These are phyloP conservation scores for Perizoma affinitatum DNA, from an alignment of 2,888 invertebrate species.

Conservation along the genomic window DNA sequence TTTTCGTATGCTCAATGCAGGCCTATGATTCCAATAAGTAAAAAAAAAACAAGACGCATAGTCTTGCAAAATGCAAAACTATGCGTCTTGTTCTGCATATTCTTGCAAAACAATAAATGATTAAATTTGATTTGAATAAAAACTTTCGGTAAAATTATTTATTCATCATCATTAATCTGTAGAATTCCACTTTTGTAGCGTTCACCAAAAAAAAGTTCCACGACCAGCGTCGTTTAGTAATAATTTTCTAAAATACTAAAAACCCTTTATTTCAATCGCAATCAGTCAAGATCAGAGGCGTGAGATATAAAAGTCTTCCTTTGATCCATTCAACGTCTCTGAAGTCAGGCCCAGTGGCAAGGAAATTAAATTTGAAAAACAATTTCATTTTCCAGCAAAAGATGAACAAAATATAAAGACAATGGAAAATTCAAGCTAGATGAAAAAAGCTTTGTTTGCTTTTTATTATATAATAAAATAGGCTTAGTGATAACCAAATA, in stretches of 20 bases:
- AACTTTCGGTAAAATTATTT: too few relatives aligned
- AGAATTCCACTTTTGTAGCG: too few relatives aligned
- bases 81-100: too few relatives aligned
- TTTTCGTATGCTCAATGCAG: too few relatives aligned
- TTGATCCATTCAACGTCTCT: constrained; percentile 40
- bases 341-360: constrained; percentile 29
- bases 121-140: too few relatives aligned
- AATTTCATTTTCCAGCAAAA: constrained; percentile 42
- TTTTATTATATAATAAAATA: constrained; percentile 34
- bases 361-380: constrained; percentile 43
- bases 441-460: constrained; percentile 35
- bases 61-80: too few relatives aligned
- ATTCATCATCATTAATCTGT: too few relatives aligned
- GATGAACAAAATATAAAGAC: constrained; percentile 40
- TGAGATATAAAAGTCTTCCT: constrained; percentile 38
- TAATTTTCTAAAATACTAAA: background rate
- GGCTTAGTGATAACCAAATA: constrained; percentile 35
- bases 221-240: too few relatives aligned
- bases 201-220: too few relatives aligned
- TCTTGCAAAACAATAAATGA: too few relatives aligned
- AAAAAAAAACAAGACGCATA: too few relatives aligned
- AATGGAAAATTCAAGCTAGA: constrained; percentile 31
- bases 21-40: too few relatives aligned
- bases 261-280: constrained; percentile 34
- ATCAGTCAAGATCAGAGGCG: constrained; percentile 39